These are phyloP conservation scores for Triplophysa siluroides DNA, from an alignment of 2,113 vertebrate species.

Conservation along the genomic window DNA sequence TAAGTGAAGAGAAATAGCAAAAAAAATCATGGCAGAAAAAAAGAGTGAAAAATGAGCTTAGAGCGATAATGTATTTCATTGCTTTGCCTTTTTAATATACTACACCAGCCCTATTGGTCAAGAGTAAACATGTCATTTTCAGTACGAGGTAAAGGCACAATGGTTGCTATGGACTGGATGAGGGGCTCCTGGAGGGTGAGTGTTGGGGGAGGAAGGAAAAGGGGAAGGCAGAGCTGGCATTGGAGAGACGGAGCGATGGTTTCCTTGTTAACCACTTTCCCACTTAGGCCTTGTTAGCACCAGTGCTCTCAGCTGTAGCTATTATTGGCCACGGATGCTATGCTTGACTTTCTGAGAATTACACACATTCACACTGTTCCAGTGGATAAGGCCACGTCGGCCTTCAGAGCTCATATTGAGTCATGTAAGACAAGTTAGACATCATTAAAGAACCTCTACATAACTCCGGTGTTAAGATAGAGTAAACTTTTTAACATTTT, in stretches of 20 bases:
- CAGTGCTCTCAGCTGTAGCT: constrained; percentile 65
- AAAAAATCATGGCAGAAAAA: constrained; percentile 30
- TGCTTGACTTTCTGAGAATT: constrained; percentile 53
- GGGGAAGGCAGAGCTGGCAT: constrained; percentile 38
- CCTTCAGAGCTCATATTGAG: constrained; percentile 12
- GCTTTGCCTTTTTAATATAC: constrained; percentile 34
- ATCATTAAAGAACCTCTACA: constrained; percentile 23
- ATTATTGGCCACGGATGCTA: constrained; percentile 63
- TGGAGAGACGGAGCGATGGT: constrained; percentile 45
- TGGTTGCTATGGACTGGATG: constrained; percentile 56
- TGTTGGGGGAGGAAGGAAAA: constrained; percentile 35
- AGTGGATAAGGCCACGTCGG: background rate
- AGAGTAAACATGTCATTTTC: constrained; percentile 44
- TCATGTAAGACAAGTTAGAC: background rate
- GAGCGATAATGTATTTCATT: constrained; percentile 38
- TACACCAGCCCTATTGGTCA: constrained; percentile 29
- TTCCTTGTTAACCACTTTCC: constrained; percentile 73
- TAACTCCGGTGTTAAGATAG: background rate
- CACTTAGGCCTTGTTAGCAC: constrained; percentile 72
- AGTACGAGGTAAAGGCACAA: constrained; percentile 37
- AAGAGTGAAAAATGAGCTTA: constrained; percentile 25
- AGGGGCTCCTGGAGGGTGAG: constrained; percentile 28
- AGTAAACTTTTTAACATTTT: background rate
- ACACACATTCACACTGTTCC: constrained; percentile 33
- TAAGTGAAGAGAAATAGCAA: constrained; percentile 29